Evolutionary conservation across 2,113 vertebrate genomes (phyloP).

Genomic region (Osmerus mordax): DNA sequence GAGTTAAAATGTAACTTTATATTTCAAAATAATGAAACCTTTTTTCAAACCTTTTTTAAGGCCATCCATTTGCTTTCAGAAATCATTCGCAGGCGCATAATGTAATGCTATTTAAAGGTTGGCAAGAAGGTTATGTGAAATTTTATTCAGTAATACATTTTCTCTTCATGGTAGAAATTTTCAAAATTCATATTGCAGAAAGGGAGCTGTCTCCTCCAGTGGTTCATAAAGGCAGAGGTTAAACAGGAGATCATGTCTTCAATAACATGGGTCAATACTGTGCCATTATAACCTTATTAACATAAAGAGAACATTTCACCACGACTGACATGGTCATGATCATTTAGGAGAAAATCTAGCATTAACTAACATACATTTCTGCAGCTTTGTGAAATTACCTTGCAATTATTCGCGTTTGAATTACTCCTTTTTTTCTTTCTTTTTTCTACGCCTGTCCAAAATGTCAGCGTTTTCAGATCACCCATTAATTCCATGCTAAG

Average conservation of each 20-base stretch:
- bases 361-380: constrained; percentile 23
- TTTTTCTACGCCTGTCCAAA: background rate
- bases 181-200: background rate
- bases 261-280: constrained; percentile 31
- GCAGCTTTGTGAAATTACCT: constrained; percentile 17
- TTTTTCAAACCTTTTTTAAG: no score
- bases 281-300: constrained; percentile 33
- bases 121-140: no score
- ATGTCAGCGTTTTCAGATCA: constrained; percentile 4
- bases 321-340: constrained; percentile 17
- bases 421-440: constrained; percentile 8
- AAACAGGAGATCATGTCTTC: constrained; percentile 15
- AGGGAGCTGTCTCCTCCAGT: no score
- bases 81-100: no score
- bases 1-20: no score
- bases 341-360: constrained; percentile 36
- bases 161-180: background rate
- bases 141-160: no score
- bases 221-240: background rate
- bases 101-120: no score
- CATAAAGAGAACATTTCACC: constrained; percentile 21
- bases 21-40: no score
- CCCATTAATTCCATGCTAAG: constrained; percentile 15
- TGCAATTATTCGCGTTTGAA: constrained; percentile 13
- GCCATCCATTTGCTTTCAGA: no score